Conservation (phyloP, 1,140 invertebrate genomes). For the Parapsyche elsis region DNA sequence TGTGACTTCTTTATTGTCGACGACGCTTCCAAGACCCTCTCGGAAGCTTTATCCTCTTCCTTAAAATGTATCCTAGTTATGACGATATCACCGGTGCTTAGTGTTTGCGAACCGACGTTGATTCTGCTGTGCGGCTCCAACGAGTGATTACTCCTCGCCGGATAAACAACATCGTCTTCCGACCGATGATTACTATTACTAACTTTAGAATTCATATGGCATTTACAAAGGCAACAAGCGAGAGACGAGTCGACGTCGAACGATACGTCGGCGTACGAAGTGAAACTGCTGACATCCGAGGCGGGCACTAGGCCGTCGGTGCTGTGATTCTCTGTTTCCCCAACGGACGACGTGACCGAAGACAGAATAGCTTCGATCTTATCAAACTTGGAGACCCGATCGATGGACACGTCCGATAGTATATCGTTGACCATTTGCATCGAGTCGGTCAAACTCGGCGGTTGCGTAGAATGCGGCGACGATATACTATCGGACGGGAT, state of each 20-base stretch:
- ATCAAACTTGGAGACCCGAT: constrained; percentile 87
- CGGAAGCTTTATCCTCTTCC: constrained; percentile 73
- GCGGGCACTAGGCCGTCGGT: constrained; percentile 66
- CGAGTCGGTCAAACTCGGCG: constrained; percentile 89
- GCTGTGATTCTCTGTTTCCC: constrained; percentile 60
- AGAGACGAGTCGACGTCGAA: constrained; percentile 65
- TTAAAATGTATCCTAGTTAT: constrained; percentile 90
- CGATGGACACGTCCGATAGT: constrained; percentile 83
- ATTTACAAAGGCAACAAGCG: constrained; percentile 68
- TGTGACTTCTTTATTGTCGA: constrained; percentile 61
- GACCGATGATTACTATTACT: constrained; percentile 36
- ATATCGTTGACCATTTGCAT: constrained; percentile 92
- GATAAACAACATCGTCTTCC: constrained; percentile 42
- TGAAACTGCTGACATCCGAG: constrained; percentile 63
- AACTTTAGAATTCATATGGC: constrained; percentile 59
- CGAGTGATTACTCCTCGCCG: constrained; percentile 59
- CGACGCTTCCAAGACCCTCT: constrained; percentile 67
- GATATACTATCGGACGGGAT: constrained; percentile 79
- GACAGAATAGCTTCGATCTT: constrained; percentile 86
- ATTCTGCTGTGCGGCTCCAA: neutral
- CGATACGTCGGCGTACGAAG: constrained; percentile 57
- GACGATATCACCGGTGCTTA: constrained; percentile 93
- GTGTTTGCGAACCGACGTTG: constrained; percentile 76
- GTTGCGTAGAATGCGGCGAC: constrained; percentile 79
- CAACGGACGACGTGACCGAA: constrained; percentile 74